Evolutionary conservation across 2,888 invertebrate species (phyloP), one percentile per base, ranked within the genome.

Genomic region (Cephus pygmeus): DNA sequence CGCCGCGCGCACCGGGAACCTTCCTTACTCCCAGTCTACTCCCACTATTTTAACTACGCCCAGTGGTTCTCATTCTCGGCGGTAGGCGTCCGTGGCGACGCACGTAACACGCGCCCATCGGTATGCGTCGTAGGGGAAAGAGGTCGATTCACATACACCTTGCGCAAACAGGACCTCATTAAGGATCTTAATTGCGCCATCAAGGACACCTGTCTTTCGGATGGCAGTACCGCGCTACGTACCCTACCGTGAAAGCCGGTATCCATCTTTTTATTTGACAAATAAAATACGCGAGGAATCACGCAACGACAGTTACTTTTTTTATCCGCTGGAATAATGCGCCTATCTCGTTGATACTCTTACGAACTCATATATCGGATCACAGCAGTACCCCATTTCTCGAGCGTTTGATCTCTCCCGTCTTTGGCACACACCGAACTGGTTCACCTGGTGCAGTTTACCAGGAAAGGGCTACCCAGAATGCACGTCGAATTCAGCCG

Each of bases 41-140:
- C 87, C 88, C 88, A 88, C 89, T 88, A 89, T 89, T 88, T 88
- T 85, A 87, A 86, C 86, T 87, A 83, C 81, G 81, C 80, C 75
- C 88, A 90, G 89, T 81, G 90, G 87, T 85, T 89, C 90, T 90
- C 90, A 88, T 84, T 84, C 76, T 84, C 75, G n/a, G 33, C n/a
- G 4, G 31, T 31, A 56, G 23, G 9, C 40, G 73, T 56, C 75
- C 31, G 31, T 75, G 68, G 68, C 34, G 11, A 31, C 76, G 68
- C 40, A 73, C 40, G 3, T 40, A 73, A 69, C 31, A 73, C 31
- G 69, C 33, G 77, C 34, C 40, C 73, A 56, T 71, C 56, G 73
- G 35, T 40, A n/a, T 56, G 34, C 15, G 77, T 81, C 78, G 34
- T 12, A 69, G 79, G 75, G 78, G 78, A 56, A 69, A 77, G 73